phyloP scores from a whole-genome alignment of 2,113 vertebrate genomes.

The Sylvietta virens region DNA sequence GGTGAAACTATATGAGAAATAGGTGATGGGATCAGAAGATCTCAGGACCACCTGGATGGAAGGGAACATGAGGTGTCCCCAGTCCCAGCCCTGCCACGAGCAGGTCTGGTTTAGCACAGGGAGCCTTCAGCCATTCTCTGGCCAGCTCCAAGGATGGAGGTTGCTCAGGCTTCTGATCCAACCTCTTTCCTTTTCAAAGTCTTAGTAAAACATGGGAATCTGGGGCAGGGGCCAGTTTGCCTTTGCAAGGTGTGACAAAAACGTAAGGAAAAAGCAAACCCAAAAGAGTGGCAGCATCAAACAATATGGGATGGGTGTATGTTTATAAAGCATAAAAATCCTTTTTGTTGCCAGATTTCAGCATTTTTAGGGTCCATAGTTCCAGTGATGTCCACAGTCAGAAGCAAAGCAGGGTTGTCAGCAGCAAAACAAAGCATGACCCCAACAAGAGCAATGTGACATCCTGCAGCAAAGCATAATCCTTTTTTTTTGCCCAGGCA shows the following conservation, averaged over 20 bases:
- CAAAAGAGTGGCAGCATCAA: not conserved
- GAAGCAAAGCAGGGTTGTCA: not conserved
- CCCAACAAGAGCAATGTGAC: not conserved
- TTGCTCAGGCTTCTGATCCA: not conserved
- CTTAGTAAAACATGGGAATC: not conserved
- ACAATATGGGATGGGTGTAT: not conserved
- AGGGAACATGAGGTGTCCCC: accelerated
- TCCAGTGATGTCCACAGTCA: not conserved
- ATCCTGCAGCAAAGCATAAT: not conserved
- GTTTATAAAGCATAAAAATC: not conserved
- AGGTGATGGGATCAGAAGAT: not conserved
- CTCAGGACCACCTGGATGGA: not conserved
- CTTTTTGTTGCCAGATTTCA: not conserved
- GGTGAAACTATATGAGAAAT: not conserved
- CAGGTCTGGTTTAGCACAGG: not conserved
- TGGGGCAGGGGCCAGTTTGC: not conserved
- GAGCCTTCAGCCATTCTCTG: not conserved
- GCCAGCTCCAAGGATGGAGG: not conserved
- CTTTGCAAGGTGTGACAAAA: not conserved
- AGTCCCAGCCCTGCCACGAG: not conserved
- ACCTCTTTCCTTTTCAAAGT: not conserved
- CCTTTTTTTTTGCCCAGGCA: not conserved
- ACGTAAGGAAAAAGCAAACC: not conserved
- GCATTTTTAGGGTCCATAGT: not conserved
- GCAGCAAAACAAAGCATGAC: not conserved